phyloP scores from a whole-genome alignment of 2,113 vertebrate genomes.

The Halcyon malimbica region DNA sequence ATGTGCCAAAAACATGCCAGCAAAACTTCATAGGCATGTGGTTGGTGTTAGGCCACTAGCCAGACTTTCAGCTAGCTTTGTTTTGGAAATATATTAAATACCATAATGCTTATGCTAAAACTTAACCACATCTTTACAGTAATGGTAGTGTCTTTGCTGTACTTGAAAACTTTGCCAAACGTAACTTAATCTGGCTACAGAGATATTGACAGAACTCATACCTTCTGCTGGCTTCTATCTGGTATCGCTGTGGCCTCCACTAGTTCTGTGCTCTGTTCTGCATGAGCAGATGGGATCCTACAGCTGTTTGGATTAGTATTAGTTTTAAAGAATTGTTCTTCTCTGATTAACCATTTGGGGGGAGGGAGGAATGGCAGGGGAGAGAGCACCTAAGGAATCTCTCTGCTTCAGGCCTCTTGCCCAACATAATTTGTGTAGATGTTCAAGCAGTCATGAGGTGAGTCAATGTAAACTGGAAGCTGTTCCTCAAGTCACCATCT shows the following conservation, averaged over 20 bases:
- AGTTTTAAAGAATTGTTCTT: slow-evolving; percentile 69
- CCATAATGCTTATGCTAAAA: neutral
- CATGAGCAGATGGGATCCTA: slow-evolving; percentile 23
- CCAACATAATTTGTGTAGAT: slow-evolving; percentile 58
- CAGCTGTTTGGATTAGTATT: slow-evolving; percentile 64
- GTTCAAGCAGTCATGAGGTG: slow-evolving; percentile 9
- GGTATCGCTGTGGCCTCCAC: neutral
- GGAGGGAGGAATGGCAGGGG: neutral
- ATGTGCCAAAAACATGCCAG: neutral
- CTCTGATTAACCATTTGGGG: slow-evolving; percentile 62
- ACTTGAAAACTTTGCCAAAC: neutral
- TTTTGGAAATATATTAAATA: neutral
- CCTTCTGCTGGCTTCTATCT: slow-evolving; percentile 52
- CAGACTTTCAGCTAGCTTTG: neutral
- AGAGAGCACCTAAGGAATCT: neutral
- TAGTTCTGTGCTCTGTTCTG: slow-evolving; percentile 29
- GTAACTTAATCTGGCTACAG: slow-evolving; percentile 23
- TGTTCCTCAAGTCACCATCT: slow-evolving; percentile 47
- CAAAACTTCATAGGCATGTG: neutral
- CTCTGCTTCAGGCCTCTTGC: slow-evolving; percentile 44
- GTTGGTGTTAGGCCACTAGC: neutral
- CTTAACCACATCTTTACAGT: neutral
- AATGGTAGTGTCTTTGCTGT: neutral
- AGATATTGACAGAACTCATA: slow-evolving; percentile 39
- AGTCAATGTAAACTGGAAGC: slow-evolving; percentile 38